Evolutionary conservation across 2,888 invertebrate species (phyloP).

Genomic region (Pseudeuparius sepicola): DNA sequence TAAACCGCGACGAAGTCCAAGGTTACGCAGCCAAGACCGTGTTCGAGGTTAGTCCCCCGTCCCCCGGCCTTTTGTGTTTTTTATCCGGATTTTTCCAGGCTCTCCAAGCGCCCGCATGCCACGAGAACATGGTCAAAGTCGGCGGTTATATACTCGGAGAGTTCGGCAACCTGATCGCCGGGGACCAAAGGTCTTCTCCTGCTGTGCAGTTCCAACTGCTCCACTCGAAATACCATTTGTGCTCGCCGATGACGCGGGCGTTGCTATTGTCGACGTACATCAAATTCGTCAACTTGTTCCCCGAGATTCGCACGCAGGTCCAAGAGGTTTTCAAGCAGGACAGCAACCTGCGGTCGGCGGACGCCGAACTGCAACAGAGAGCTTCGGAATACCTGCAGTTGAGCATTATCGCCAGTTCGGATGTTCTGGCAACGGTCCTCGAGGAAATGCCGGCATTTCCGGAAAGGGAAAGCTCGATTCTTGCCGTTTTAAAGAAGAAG

Average conservation of each 20-base stretch:
- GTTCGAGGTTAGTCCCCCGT: constrained; percentile 75
- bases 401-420: constrained; percentile 90
- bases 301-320: constrained; percentile 92
- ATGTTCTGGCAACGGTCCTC: constrained; percentile 94
- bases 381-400: constrained; percentile 96
- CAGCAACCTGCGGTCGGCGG: constrained; percentile 93
- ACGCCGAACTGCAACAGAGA: constrained; percentile 96
- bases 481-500: constrained; percentile 97
- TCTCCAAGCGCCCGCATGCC: constrained; percentile 96
- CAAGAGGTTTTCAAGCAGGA: constrained; percentile 88
- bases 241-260: constrained; percentile 94
- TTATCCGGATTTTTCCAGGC: constrained; percentile 46
- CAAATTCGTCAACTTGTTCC: constrained; percentile 98
- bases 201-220: constrained; percentile 95
- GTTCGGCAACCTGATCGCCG: constrained; percentile 98
- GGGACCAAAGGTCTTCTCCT: constrained; percentile 94
- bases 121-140: constrained; percentile 99
- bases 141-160: constrained; percentile 98
- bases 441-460: constrained; percentile 99
- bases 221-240: constrained; percentile 98
- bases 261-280: constrained; percentile 95
- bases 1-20: constrained; percentile 98
- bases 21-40: constrained; percentile 99
- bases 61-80: constrained; percentile 6
- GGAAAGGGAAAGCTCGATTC: constrained; percentile 93